Evolutionary conservation across 2,113 vertebrate genomes (phyloP).

Genomic region (Leptocoma aspasia): DNA sequence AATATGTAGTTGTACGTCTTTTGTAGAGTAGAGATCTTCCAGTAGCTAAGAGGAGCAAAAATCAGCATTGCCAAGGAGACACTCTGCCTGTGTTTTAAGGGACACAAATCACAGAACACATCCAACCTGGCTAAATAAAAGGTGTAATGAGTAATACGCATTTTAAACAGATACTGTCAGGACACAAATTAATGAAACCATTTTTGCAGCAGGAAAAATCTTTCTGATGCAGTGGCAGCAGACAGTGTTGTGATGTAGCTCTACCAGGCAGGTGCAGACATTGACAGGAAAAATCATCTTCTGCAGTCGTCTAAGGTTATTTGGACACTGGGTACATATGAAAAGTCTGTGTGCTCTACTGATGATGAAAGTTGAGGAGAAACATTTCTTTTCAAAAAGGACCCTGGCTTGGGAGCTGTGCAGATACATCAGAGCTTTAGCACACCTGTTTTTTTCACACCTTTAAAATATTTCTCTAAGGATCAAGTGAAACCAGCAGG

Average conservation of each 20-base stretch:
- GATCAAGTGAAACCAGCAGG: background rate
- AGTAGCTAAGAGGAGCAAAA: background rate
- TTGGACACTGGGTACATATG: background rate
- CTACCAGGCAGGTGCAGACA: background rate
- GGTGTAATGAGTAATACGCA: background rate
- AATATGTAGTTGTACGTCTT: background rate
- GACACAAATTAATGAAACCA: background rate
- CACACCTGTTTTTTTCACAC: background rate
- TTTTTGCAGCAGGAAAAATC: background rate
- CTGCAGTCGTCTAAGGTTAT: background rate
- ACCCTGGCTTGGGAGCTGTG: background rate
- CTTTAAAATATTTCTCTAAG: background rate
- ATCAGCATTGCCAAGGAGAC: background rate
- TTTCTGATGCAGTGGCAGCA: background rate
- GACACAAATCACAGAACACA: background rate
- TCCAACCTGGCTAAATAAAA: background rate
- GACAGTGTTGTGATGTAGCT: background rate
- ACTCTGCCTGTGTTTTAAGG: background rate
- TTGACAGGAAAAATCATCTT: background rate
- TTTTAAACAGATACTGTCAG: background rate
- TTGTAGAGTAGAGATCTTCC: background rate
- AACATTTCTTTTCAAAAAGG: background rate
- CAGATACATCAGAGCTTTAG: background rate
- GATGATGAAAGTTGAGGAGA: background rate
- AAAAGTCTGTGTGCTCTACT: background rate